These are phyloP conservation scores for Lagorchestes hirsutus DNA, from an alignment of 2,797 vertebrate species.

Conservation along the genomic window DNA sequence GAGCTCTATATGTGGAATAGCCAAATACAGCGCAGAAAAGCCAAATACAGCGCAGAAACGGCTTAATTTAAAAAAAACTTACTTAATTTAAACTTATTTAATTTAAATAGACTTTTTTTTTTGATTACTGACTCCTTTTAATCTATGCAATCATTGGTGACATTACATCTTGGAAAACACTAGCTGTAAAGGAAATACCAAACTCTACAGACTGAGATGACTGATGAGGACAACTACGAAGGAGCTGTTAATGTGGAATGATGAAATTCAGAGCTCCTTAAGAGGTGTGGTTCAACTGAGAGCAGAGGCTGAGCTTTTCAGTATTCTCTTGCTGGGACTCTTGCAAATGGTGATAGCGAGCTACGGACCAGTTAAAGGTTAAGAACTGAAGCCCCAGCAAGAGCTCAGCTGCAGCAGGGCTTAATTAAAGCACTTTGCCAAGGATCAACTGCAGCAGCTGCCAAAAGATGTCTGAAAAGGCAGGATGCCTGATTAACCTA, in stretches of 20 bases:
- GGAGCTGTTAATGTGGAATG: not conserved
- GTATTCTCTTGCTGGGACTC: constrained; percentile 55
- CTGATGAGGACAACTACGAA: not conserved
- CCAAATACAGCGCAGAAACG: not conserved
- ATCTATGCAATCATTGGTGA: not conserved
- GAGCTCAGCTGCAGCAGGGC: constrained; percentile 70
- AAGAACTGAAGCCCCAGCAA: constrained; percentile 43
- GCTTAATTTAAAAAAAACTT: not conserved
- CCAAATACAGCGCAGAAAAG: not conserved
- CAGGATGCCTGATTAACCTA: constrained; percentile 72
- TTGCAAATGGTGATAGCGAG: constrained; percentile 49
- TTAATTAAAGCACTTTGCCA: constrained; percentile 70
- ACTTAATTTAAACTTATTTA: not conserved
- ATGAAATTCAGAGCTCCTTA: not conserved
- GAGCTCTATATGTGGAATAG: not conserved
- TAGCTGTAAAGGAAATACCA: not conserved
- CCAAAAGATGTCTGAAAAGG: constrained; percentile 74
- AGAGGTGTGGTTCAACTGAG: constrained; percentile 52
- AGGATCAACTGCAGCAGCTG: constrained; percentile 67
- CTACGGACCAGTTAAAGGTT: constrained; percentile 65
- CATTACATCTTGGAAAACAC: not conserved
- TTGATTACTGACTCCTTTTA: not conserved
- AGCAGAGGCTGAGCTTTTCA: constrained; percentile 45
- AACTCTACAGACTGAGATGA: not conserved
- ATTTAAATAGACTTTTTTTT: not conserved